These are phyloP conservation scores for Myrmophylax atrothorax DNA, from an alignment of 2,113 vertebrate genomes.

Conservation along the genomic window DNA sequence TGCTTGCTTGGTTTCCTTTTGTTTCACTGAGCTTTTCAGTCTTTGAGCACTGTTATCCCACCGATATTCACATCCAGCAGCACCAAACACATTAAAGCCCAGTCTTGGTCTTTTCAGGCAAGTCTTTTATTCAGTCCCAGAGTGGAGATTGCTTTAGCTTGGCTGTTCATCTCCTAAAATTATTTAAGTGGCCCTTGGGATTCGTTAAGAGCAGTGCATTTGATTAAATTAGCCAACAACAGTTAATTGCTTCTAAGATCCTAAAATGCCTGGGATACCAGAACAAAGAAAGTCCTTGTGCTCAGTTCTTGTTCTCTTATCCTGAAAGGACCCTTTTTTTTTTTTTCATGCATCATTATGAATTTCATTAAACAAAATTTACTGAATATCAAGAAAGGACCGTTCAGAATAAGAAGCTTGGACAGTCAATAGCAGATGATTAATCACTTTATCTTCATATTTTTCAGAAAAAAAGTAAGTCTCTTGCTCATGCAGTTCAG, in stretches of 20 bases:
- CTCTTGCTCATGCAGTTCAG: neutral
- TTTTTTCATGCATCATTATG: neutral
- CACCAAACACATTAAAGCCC: neutral
- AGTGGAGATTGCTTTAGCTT: neutral
- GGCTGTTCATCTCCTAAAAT: neutral
- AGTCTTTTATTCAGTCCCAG: neutral
- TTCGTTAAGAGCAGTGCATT: neutral
- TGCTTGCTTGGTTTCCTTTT: neutral
- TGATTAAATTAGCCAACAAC: neutral
- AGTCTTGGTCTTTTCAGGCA: neutral
- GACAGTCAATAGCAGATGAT: neutral
- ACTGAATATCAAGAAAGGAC: neutral
- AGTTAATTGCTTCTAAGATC: neutral
- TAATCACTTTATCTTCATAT: neutral
- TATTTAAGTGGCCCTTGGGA: neutral
- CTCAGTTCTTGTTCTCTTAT: neutral
- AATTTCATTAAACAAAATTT: neutral
- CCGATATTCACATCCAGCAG: neutral
- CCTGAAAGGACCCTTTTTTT: neutral
- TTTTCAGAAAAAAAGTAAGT: neutral
- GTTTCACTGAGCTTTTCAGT: neutral
- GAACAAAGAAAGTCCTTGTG: neutral
- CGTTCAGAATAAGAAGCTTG: neutral
- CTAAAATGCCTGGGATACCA: neutral
- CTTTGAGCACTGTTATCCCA: neutral